These are phyloP conservation scores for Diaprepes abbreviatus DNA, from an alignment of 2,888 invertebrate species.

Conservation along the genomic window DNA sequence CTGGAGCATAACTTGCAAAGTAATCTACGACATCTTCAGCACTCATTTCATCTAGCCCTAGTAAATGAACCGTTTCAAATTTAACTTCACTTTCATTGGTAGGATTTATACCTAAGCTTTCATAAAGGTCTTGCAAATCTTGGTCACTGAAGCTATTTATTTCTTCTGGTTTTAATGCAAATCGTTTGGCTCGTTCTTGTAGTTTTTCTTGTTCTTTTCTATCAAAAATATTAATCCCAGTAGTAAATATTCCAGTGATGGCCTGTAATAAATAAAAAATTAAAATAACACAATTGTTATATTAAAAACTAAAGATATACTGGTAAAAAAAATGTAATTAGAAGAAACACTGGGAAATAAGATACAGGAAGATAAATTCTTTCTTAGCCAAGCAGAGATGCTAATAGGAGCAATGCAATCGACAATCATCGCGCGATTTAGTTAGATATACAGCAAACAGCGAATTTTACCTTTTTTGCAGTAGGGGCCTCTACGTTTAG, in stretches of 20 bases:
- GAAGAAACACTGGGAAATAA: too few species aligned
- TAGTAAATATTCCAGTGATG: conserved; percentile 64
- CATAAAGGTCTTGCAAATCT: conserved; percentile 64
- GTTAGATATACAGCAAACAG: too few species aligned
- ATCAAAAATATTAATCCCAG: conserved; percentile 69
- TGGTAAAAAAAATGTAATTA: too few species aligned
- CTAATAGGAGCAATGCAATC: too few species aligned
- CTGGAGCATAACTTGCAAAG: conserved; percentile 82
- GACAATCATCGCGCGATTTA: too few species aligned
- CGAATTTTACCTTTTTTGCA: conserved; percentile 3
- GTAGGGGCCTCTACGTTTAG: background rate
- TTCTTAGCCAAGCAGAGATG: too few species aligned
- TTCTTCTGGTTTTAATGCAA: conserved; percentile 69
- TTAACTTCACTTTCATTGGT: conserved; percentile 76
- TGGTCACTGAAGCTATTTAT: conserved; percentile 65
- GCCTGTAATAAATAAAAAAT: conserved; percentile 4
- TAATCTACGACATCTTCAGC: conserved; percentile 85
- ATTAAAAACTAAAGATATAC: too few species aligned
- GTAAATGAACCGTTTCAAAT: conserved; percentile 81
- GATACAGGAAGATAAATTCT: too few species aligned
- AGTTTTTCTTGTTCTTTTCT: conserved; percentile 70
- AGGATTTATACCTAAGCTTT: conserved; percentile 72
- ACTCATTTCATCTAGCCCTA: conserved; percentile 82
- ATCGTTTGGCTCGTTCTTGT: conserved; percentile 72
- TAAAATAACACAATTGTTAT: too few species aligned